Base-by-base conservation (phyloP, 2,888 invertebrate genomes). In the Dynastes tityus region DNA sequence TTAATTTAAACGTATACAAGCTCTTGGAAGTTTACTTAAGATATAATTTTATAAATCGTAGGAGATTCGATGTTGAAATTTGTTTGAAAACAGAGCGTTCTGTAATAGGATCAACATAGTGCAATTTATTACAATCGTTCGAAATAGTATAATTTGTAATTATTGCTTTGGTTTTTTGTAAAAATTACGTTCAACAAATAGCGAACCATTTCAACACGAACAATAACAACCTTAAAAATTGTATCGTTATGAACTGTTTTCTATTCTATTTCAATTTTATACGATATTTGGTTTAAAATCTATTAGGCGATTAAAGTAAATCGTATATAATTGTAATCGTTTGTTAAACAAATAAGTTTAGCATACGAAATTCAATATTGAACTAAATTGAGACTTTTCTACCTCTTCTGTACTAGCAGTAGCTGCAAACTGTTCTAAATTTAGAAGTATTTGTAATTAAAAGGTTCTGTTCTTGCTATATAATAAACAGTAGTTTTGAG, bases 1-100 rank as follows among this genome's bases (percentile, higher is more conserved):
- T 73, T 73, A 73, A 58, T 73, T 73, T 58, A 73, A 58, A 58
- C 22, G 73, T 73, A 73, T 58, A 73, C 73, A 73, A 58, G 4
- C 73, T 58, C 40, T 58, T 8, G 40, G 49, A 68, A 51, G 68
- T 68, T 68, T 68, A 68, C 68, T 51, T 51, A 68, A 73, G 58
- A 73, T 73, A 73, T 73, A 73, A 73, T 73, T 73, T 73, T 73
- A 55, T 73, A 73, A 73, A 40, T 58, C 55, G 58, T 51, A 73
- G 58, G n/a, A 73, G 58, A 73, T 37, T 9, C 58, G 37, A 55
- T 73, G 73, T 55, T 73, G 73, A 73, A 73, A 73, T 16, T 37
- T 73, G 58, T 73, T 73, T 73, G 58, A 58, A 73, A 58, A 55
- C 73, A 37, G 22, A 37, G 58, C 22, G 58, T 40, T 58, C 58